These are phyloP conservation scores for Urocolius indicus DNA, from an alignment of 2,113 vertebrate genomes.

Conservation along the genomic window DNA sequence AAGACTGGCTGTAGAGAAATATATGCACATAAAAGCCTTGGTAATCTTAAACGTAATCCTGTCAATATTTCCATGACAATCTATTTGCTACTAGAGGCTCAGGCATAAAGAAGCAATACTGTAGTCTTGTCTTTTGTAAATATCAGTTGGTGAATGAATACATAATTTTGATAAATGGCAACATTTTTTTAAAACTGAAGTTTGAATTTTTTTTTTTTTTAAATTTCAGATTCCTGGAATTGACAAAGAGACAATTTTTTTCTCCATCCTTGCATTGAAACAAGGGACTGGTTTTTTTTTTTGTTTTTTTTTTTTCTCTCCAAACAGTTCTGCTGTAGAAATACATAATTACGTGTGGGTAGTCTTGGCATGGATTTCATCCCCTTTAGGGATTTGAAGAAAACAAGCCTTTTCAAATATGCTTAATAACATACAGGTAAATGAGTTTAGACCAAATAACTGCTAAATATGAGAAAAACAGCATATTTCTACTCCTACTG, in stretches of 20 bases:
- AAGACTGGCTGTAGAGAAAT: not conserved
- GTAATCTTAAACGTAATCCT: not conserved
- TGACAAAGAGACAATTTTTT: not conserved
- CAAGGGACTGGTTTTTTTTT: not conserved
- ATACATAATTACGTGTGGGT: conserved; percentile 62
- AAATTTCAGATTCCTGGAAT: not conserved
- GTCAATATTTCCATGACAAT: not conserved
- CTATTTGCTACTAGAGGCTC: not conserved
- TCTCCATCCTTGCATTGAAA: not conserved
- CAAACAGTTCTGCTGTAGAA: not conserved
- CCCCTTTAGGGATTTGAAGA: conserved; percentile 51
- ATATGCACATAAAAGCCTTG: not conserved
- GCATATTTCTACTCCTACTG: conserved; percentile 50
- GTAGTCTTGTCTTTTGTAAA: not conserved
- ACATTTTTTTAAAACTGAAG: not conserved
- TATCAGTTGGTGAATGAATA: not conserved
- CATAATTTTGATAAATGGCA: not conserved
- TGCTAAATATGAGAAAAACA: conserved; percentile 66
- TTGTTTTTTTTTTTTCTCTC: not conserved
- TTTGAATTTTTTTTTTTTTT: not conserved
- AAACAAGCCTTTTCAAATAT: conserved; percentile 60
- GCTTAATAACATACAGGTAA: conserved; percentile 64
- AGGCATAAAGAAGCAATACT: not conserved
- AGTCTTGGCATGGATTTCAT: conserved; percentile 38
- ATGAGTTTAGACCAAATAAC: conserved; percentile 56